Conservation (phyloP, 2,113 vertebrate species). For the Petrocephalus microphthalmus region DNA sequence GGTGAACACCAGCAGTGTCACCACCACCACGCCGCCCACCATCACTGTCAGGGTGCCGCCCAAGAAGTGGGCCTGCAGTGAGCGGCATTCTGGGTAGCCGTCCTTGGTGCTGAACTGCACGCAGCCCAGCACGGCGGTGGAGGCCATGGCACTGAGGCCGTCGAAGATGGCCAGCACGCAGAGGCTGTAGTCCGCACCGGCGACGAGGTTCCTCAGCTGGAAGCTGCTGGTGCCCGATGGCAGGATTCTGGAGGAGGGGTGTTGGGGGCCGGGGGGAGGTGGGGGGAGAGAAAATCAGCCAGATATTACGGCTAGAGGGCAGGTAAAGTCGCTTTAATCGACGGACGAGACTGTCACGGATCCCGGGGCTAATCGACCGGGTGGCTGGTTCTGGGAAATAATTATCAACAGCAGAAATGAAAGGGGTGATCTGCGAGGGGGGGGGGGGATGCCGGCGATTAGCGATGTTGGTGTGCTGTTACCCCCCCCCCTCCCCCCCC, state of each 20-base stretch:
- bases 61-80: slow-evolving; percentile 81
- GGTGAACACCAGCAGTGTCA: slow-evolving; percentile 80
- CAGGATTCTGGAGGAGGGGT: slow-evolving; percentile 62
- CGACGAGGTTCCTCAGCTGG: slow-evolving; percentile 75
- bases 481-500: background rate
- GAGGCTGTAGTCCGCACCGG: slow-evolving; percentile 77
- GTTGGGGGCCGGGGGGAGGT: background rate
- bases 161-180: slow-evolving; percentile 83
- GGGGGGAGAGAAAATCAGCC: slow-evolving; percentile 3
- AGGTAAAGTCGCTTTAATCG: background rate
- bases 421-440: background rate
- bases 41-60: slow-evolving; percentile 82
- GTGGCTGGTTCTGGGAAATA: background rate
- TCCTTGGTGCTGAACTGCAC: slow-evolving; percentile 77
- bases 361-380: background rate
- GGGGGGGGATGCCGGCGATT: background rate
- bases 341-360: background rate
- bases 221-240: slow-evolving; percentile 74
- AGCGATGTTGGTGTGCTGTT: background rate
- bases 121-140: slow-evolving; percentile 78
- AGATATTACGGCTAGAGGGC: background rate
- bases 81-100: slow-evolving; percentile 76
- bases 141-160: slow-evolving; percentile 70
- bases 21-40: slow-evolving; percentile 80
- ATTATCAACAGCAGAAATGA: background rate